These are phyloP conservation scores for Meandrina meandrites DNA, from an alignment of 92 coral and sea anemone genomes.

Conservation along the genomic window DNA sequence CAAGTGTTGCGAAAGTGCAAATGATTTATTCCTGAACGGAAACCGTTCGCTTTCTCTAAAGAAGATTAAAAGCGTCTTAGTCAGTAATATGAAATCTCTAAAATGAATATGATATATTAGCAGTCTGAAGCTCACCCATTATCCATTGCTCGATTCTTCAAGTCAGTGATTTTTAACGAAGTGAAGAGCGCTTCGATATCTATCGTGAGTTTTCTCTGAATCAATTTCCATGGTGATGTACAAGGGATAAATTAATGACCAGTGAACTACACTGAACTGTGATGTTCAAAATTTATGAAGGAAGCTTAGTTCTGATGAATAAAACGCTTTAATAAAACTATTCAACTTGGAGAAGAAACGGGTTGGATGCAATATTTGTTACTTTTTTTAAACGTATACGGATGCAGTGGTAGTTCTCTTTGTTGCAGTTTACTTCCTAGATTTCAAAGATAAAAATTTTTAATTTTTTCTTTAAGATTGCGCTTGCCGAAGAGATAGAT, in stretches of 20 bases:
- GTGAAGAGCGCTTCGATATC: neutral
- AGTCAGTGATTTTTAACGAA: neutral
- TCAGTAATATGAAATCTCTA: neutral
- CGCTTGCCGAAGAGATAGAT: neutral
- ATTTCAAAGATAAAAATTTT: neutral
- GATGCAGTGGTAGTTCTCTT: neutral
- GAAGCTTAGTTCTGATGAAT: neutral
- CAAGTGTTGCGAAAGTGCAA: constrained; percentile 5
- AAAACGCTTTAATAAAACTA: neutral
- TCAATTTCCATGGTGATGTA: neutral
- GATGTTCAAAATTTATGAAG: neutral
- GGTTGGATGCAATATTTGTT: neutral
- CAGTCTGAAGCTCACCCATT: neutral
- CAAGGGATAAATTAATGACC: neutral
- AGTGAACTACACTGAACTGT: neutral
- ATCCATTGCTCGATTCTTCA: neutral
- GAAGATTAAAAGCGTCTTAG: neutral
- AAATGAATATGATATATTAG: neutral
- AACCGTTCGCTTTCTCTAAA: neutral
- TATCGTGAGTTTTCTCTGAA: neutral
- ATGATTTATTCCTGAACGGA: neutral
- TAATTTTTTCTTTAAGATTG: neutral
- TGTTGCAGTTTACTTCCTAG: constrained; percentile 3
- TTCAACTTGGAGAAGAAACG: neutral
- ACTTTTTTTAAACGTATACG: neutral